phyloP scores from a whole-genome alignment of 37 sponge, comb jelly and placozoan genomes.

The Tethya wilhelma region DNA sequence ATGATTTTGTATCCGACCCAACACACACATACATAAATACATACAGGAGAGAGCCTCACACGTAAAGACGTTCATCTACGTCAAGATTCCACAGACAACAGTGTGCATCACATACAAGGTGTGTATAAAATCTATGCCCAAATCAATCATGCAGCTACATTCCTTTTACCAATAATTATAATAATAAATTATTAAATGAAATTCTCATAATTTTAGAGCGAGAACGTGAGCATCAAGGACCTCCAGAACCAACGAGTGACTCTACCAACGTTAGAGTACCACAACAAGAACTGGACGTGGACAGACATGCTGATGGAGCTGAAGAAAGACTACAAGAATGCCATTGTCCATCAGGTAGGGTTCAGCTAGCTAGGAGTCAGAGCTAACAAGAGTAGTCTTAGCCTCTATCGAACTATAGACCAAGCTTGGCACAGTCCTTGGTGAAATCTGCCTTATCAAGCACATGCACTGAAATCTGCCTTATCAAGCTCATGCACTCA shows the following conservation, averaged over 20 bases:
- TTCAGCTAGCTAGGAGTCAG: no score
- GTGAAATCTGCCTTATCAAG: no score
- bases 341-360: conserved; percentile 81
- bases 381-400: no score
- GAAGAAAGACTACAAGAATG: conserved; percentile 89
- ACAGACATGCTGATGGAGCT: conserved; percentile 89
- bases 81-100: conserved; percentile 87
- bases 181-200: background rate
- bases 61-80: conserved; percentile 91
- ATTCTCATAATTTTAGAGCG: conserved; percentile 25
- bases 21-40: background rate
- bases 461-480: background rate
- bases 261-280: conserved; percentile 91
- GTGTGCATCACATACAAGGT: conserved; percentile 89
- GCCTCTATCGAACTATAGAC: no score
- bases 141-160: background rate
- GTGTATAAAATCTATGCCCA: no score
- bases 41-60: conserved; percentile 85
- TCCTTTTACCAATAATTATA: background rate
- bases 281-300: conserved; percentile 91
- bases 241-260: conserved; percentile 71
- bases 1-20: background rate
- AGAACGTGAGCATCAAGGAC: conserved; percentile 74
- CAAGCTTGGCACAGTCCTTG: no score
- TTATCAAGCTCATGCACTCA: background rate